phyloP scores from a whole-genome alignment of 2,888 invertebrate species.

The Tholera decimalis region DNA sequence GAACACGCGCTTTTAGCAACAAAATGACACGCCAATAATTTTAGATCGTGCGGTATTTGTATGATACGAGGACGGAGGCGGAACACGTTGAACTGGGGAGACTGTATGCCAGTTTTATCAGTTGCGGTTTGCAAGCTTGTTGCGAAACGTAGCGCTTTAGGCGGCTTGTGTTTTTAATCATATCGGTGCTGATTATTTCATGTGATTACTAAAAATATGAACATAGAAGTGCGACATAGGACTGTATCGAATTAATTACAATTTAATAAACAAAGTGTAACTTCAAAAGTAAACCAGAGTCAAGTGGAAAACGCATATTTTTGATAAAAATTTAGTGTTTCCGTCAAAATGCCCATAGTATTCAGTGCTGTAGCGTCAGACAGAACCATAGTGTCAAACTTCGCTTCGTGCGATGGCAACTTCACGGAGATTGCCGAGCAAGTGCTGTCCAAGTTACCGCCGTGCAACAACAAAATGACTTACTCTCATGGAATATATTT shows the following conservation, averaged over 20 bases:
- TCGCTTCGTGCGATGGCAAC: conserved; percentile 98
- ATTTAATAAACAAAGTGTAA: background rate
- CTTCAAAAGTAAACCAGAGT: background rate
- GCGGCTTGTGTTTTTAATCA: background rate
- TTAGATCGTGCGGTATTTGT: conserved; percentile 65
- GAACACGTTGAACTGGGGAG: conserved; percentile 16
- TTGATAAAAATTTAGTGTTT: background rate
- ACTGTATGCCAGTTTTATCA: conserved; percentile 63
- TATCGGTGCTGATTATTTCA: background rate
- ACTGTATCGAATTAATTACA: background rate
- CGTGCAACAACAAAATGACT: conserved; percentile 96
- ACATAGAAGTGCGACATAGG: background rate
- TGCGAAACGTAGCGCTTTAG: conserved; percentile 27
- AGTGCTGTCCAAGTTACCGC: conserved; percentile 95
- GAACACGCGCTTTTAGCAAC: conserved; percentile 72
- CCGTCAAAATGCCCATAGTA: conserved; percentile 95
- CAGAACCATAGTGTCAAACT: conserved; percentile 94
- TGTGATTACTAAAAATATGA: conserved; percentile 2
- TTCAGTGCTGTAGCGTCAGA: conserved; percentile 97
- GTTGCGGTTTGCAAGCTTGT: conserved; percentile 59
- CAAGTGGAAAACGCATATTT: background rate
- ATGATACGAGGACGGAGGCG: conserved; percentile 46
- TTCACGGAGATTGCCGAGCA: conserved; percentile 98
- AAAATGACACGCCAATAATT: conserved; percentile 72
- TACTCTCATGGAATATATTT: conserved; percentile 93